Evolutionary conservation across 2,113 vertebrate species (phyloP).

Genomic region (Saguinus midas): DNA sequence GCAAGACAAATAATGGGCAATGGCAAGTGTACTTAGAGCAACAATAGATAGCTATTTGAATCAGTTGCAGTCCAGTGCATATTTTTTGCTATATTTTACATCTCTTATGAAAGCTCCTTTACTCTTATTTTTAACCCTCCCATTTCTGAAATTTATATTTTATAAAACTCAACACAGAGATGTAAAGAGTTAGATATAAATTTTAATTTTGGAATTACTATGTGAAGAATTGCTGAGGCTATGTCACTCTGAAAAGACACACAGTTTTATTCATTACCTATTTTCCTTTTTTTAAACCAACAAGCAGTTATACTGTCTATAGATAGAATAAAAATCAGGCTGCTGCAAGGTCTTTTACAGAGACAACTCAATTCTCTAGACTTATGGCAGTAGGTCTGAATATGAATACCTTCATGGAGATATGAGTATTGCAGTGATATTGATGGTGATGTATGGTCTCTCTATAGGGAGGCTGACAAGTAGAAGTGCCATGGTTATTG

Average conservation of each 20-base stretch:
- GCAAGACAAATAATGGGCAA: not conserved
- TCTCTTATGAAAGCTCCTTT: not conserved
- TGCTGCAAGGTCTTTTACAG: not conserved
- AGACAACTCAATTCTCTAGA: not conserved
- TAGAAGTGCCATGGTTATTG: not conserved
- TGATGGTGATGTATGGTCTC: not conserved
- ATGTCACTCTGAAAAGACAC: not conserved
- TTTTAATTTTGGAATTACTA: not conserved
- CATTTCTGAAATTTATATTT: not conserved
- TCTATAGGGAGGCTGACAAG: not conserved
- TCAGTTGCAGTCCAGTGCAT: not conserved
- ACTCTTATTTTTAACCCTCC: not conserved
- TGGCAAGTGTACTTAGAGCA: not conserved
- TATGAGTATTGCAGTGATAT: not conserved
- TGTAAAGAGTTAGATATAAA: not conserved
- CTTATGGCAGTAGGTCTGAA: not conserved
- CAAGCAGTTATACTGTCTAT: not conserved
- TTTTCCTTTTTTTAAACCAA: not conserved
- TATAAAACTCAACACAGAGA: not conserved
- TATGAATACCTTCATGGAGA: not conserved
- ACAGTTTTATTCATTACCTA: not conserved
- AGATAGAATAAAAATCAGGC: not conserved
- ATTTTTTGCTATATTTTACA: not conserved
- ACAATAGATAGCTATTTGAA: too few relatives aligned
- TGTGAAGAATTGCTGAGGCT: not conserved